These are phyloP conservation scores for Discoglossus pictus DNA, from an alignment of 2,797 vertebrate genomes.

Conservation along the genomic window DNA sequence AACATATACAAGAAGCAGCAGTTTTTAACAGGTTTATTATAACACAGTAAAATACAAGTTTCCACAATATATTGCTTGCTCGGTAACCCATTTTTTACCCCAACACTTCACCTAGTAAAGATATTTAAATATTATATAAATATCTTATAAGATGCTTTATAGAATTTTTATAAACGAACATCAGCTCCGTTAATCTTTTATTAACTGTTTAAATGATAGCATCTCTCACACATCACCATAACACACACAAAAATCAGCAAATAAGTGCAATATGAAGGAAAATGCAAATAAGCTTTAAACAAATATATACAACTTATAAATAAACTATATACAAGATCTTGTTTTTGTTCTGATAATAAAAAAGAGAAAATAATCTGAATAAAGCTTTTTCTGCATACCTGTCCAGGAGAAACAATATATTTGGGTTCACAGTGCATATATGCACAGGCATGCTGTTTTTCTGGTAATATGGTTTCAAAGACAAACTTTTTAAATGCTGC, in stretches of 20 bases:
- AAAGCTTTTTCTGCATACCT: neutral
- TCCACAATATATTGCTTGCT: slow-evolving; percentile 17
- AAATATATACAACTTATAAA: slow-evolving; percentile 78
- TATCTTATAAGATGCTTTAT: too few species aligned
- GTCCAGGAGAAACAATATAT: neutral
- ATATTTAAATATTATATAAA: neutral
- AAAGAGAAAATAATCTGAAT: slow-evolving; percentile 33
- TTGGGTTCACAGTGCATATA: slow-evolving; percentile 10
- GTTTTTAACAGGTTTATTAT: slow-evolving; percentile 15
- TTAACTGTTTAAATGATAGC: slow-evolving; percentile 74
- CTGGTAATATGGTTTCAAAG: neutral
- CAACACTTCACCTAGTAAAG: neutral
- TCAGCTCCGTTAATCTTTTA: slow-evolving; percentile 68
- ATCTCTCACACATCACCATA: slow-evolving; percentile 65
- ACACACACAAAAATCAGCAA: slow-evolving; percentile 66
- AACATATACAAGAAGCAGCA: neutral
- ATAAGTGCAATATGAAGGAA: slow-evolving; percentile 73
- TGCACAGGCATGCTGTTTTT: neutral
- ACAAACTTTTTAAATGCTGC: too few species aligned
- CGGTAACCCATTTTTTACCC: neutral
- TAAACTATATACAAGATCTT: slow-evolving; percentile 68
- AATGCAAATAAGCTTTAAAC: slow-evolving; percentile 70
- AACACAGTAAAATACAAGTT: slow-evolving; percentile 17
- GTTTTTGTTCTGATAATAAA: slow-evolving; percentile 50
- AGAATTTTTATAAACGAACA: too few species aligned